Evolutionary conservation across 1,140 invertebrate genomes (phyloP).

Genomic region (Zaprionus kolodkinae): DNA sequence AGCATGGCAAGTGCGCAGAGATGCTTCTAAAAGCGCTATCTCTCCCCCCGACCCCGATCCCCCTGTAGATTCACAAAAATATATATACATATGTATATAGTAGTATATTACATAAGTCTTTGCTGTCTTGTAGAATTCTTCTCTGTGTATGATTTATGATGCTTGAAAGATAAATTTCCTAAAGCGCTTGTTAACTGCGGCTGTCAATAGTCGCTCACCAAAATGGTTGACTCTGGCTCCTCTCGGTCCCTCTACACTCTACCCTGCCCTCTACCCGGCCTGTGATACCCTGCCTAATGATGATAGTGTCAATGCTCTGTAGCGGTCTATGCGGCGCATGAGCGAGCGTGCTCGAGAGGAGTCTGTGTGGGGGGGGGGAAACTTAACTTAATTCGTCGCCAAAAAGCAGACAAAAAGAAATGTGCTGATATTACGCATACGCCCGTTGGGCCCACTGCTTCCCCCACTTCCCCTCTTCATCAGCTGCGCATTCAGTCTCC

Average conservation of each 20-base stretch:
- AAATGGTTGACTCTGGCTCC: constrained; percentile 10
- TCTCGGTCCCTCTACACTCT: not conserved
- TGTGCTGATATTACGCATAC: constrained; percentile 68
- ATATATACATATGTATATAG: too few species aligned
- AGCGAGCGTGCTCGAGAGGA: constrained; percentile 10
- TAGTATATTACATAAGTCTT: constrained; percentile 57
- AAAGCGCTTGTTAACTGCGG: constrained; percentile 70
- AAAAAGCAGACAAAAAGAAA: not conserved
- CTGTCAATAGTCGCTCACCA: constrained; percentile 71
- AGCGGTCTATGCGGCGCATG: constrained; percentile 59
- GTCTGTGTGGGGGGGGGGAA: not conserved
- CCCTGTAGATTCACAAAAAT: constrained; percentile 13
- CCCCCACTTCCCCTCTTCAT: not conserved
- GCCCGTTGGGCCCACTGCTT: constrained; percentile 18
- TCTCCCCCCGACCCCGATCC: too few species aligned
- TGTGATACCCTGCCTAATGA: constrained; percentile 31
- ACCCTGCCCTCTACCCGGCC: not conserved
- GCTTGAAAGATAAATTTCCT: constrained; percentile 79
- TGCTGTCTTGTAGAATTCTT: constrained; percentile 13
- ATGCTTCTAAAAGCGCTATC: too few species aligned
- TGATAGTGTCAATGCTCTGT: constrained; percentile 77
- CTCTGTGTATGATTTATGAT: constrained; percentile 72
- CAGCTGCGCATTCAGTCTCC: not conserved
- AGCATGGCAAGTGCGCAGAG: constrained; percentile 69
- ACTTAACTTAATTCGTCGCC: constrained; percentile 5